Percentiles rank a stretch among this genome's conserved stretches.
These are phyloP conservation scores for Tragelaphus oryx DNA, from an alignment of 2,797 vertebrate species.

Conservation along the genomic window DNA sequence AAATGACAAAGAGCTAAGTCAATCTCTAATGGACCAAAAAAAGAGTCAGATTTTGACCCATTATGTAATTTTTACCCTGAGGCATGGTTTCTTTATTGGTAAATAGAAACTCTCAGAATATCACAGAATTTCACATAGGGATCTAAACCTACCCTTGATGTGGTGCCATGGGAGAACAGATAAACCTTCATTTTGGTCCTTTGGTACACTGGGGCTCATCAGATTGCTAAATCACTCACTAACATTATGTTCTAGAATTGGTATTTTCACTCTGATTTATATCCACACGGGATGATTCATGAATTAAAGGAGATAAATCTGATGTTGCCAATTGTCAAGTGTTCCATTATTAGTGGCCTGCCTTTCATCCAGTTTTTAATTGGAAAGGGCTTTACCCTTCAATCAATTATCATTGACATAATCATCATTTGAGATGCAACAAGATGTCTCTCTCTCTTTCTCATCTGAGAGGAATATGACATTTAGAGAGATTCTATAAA, in stretches of 20 bases:
- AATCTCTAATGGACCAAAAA: not conserved
- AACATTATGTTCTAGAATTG: not conserved
- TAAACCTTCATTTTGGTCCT: not conserved
- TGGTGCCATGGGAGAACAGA: not conserved
- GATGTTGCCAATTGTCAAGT: not conserved
- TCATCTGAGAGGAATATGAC: not conserved
- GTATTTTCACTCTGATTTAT: constrained; percentile 1
- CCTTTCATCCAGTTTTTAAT: not conserved
- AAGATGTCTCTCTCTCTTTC: not conserved
- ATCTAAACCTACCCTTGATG: not conserved
- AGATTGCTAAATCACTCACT: not conserved
- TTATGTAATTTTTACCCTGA: not conserved
- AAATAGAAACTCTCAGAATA: not conserved
- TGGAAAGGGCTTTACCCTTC: not conserved
- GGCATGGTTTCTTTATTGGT: not conserved
- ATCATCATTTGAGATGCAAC: not conserved
- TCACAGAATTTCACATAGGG: not conserved
- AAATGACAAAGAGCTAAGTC: not conserved
- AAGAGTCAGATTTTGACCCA: not conserved
- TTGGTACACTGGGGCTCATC: not conserved
- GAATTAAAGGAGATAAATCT: not conserved
- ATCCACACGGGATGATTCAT: not conserved
- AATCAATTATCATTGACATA: not conserved
- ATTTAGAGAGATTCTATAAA: not conserved
- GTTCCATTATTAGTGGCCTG: not conserved